These are phyloP conservation scores for Salminus brasiliensis DNA, from an alignment of 2,113 vertebrate genomes.

Conservation along the genomic window DNA sequence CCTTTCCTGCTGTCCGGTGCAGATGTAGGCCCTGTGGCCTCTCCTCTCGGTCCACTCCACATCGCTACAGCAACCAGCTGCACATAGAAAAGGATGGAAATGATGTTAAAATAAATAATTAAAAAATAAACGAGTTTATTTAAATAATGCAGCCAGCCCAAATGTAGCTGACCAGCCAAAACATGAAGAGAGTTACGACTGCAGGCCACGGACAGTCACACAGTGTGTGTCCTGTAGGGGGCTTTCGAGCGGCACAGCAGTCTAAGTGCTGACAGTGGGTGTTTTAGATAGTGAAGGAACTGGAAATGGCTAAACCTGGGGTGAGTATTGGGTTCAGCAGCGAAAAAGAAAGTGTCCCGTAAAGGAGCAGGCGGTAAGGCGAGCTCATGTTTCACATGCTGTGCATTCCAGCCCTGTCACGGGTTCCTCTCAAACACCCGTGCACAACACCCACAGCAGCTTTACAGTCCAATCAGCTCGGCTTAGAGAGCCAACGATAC, in stretches of 20 bases:
- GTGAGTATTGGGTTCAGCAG: too few species aligned
- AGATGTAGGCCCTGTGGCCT: slow-evolving; percentile 75
- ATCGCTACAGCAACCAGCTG: slow-evolving; percentile 81
- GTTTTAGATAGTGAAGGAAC: too few species aligned
- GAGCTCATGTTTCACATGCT: slow-evolving; percentile 45
- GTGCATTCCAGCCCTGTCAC: slow-evolving; percentile 43
- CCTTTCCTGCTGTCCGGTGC: slow-evolving; percentile 79
- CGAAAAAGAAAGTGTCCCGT: too few species aligned
- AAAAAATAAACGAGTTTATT: slow-evolving; percentile 18
- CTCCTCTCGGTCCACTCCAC: slow-evolving; percentile 82
- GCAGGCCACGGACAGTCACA: too few species aligned
- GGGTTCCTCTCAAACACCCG: background rate
- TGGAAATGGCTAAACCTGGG: too few species aligned
- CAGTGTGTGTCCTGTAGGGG: too few species aligned
- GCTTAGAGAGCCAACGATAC: too few species aligned
- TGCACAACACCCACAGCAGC: background rate
- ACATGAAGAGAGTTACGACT: too few species aligned
- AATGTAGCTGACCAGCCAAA: too few species aligned
- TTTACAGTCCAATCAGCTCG: background rate
- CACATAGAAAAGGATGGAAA: background rate
- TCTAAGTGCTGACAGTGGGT: too few species aligned
- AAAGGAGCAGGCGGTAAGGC: background rate
- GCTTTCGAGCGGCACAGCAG: too few species aligned
- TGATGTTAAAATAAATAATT: background rate
- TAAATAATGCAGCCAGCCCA: too few species aligned